Evolutionary conservation across 2,113 vertebrate species (phyloP).

Genomic region (Epinephelus moara): DNA sequence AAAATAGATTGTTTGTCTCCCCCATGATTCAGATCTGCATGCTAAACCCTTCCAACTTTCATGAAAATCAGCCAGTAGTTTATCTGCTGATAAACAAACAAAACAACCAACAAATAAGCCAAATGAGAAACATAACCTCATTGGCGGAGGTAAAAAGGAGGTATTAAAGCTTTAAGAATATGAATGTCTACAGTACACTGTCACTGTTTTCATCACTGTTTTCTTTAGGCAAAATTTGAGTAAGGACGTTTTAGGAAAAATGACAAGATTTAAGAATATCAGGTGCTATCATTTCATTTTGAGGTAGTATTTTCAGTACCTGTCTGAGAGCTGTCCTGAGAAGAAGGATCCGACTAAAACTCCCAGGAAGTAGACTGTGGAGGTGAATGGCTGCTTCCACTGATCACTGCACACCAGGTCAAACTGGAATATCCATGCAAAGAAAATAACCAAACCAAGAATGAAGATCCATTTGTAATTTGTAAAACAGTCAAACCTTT

Average conservation of each 20-base stretch:
- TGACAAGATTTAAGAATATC: background rate
- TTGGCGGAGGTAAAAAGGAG: too few relatives aligned
- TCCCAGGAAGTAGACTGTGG: conserved; percentile 89
- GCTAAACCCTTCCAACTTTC: too few relatives aligned
- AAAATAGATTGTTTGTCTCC: too few relatives aligned
- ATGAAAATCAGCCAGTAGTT: too few relatives aligned
- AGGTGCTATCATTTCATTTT: too few relatives aligned
- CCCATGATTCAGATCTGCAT: too few relatives aligned
- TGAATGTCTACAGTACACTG: background rate
- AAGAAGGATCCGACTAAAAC: conserved; percentile 89
- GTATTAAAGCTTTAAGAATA: background rate
- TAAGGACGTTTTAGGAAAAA: background rate
- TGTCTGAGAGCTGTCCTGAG: conserved; percentile 93
- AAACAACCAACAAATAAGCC: too few relatives aligned
- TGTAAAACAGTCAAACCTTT: background rate
- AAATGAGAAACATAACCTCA: too few relatives aligned
- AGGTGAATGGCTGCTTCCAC: conserved; percentile 90
- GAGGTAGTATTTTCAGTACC: conserved; percentile 75
- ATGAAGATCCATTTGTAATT: background rate
- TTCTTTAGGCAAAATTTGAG: background rate
- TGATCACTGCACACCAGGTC: conserved; percentile 90
- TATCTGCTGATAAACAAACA: too few relatives aligned
- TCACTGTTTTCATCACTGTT: background rate
- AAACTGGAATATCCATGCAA: conserved; percentile 83
- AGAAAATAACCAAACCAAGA: background rate